Conservation (phyloP, 2,113 vertebrate species). For the Myotis yumanensis region DNA sequence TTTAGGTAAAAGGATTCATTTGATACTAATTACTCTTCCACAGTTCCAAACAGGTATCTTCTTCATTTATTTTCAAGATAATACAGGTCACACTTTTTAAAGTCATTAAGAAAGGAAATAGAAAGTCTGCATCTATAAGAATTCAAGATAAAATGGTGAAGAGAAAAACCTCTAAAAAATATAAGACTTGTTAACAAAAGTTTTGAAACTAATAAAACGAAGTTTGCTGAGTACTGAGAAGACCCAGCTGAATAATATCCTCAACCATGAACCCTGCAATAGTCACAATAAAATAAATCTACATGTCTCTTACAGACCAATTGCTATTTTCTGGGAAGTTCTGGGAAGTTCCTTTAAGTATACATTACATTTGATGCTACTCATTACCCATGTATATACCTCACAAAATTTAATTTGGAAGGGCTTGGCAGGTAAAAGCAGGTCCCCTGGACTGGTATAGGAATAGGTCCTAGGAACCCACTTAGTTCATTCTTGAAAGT, state of each 20-base stretch:
- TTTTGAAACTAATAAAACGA: background rate
- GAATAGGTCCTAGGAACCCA: background rate
- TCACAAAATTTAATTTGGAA: conserved; percentile 5
- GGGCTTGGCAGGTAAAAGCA: background rate
- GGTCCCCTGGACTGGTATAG: background rate
- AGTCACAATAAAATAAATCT: background rate
- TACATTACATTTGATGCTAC: background rate
- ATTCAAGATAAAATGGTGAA: background rate
- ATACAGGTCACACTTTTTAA: background rate
- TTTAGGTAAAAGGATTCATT: background rate
- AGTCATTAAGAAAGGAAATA: background rate
- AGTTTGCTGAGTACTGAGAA: background rate
- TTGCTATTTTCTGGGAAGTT: background rate
- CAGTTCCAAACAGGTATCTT: background rate
- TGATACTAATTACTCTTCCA: background rate
- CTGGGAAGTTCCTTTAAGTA: background rate
- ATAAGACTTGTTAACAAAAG: background rate
- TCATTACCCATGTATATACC: background rate
- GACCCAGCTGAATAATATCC: background rate
- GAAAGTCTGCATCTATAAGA: background rate
- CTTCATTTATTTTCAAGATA: background rate
- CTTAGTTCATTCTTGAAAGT: background rate
- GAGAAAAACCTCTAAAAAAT: background rate
- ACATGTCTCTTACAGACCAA: background rate
- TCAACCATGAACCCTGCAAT: background rate